phyloP scores from a whole-genome alignment of 92 coral and sea anemone genomes.

The Palythoa caribaeorum region DNA sequence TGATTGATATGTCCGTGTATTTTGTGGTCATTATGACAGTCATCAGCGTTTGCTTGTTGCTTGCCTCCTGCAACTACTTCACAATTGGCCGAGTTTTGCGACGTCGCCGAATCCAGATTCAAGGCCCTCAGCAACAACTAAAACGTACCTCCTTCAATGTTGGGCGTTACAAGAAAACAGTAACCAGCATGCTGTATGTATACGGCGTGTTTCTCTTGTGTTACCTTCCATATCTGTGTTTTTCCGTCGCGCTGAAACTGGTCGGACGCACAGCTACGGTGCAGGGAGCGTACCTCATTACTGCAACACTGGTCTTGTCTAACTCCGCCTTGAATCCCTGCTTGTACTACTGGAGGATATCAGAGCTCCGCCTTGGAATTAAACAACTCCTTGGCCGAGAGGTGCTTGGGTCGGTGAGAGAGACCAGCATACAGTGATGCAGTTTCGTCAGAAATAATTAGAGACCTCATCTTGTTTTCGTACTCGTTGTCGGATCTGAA shows the following conservation, averaged over 20 bases:
- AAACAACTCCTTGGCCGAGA: slow-evolving; percentile 24
- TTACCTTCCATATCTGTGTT: slow-evolving; percentile 64
- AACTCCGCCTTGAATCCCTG: slow-evolving; percentile 38
- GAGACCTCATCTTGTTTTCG: too few species aligned
- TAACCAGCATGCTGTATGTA: slow-evolving; percentile 63
- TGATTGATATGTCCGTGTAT: slow-evolving; percentile 66
- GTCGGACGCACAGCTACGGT: slow-evolving; percentile 32
- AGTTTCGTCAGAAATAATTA: too few species aligned
- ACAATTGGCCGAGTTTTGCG: slow-evolving; percentile 59
- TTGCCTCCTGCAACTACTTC: slow-evolving; percentile 58
- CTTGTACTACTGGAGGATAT: slow-evolving; percentile 40
- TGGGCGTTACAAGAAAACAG: slow-evolving; percentile 66
- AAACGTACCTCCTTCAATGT: slow-evolving; percentile 35
- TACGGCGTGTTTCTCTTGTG: slow-evolving; percentile 63
- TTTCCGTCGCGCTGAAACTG: slow-evolving; percentile 48
- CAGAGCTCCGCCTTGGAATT: slow-evolving; percentile 21
- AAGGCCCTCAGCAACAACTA: slow-evolving; percentile 30
- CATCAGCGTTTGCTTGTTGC: slow-evolving; percentile 46
- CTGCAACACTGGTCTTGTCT: slow-evolving; percentile 20
- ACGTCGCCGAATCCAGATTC: slow-evolving; percentile 53
- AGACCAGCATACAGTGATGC: not conserved
- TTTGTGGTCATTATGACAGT: slow-evolving; percentile 55
- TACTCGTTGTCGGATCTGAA: too few species aligned
- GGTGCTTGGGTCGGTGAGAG: not conserved
- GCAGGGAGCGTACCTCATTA: slow-evolving; percentile 30